A percentile compares a stretch with the other conserved stretches of the same genome.
Evolutionary conservation across 2,888 invertebrate species (phyloP).

Genomic region (Chrysopilus asiliformis): DNA sequence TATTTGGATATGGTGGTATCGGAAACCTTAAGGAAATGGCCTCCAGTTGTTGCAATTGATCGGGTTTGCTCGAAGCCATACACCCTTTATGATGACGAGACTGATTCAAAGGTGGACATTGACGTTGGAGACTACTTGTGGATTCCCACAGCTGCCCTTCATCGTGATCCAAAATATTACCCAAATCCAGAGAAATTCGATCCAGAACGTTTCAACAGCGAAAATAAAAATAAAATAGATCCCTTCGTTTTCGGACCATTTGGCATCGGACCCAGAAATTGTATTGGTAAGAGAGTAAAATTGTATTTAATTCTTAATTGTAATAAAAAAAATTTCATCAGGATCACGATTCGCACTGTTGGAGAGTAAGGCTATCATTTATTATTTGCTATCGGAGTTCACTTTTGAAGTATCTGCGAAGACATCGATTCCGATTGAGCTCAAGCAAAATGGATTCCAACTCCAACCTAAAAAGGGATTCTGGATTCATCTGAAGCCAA

Average conservation of each 20-base stretch:
- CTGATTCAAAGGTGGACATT: constrained; percentile 24
- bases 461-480: not conserved
- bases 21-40: constrained; percentile 42
- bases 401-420: not conserved
- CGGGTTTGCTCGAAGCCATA: constrained; percentile 42
- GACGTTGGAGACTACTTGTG: constrained; percentile 23
- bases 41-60: constrained; percentile 36
- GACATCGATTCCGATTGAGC: not conserved
- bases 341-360: not conserved
- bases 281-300: constrained; percentile 25
- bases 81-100: constrained; percentile 23
- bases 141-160: constrained; percentile 37
- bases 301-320: too few species aligned
- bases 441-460: not conserved
- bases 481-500: not conserved
- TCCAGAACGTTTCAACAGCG: constrained; percentile 44
- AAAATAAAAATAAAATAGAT: constrained; percentile 40
- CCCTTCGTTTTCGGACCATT: constrained; percentile 41
- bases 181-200: constrained; percentile 44
- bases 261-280: constrained; percentile 46
- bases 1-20: constrained; percentile 45
- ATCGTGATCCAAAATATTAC: constrained; percentile 40
- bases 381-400: not conserved
- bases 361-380: not conserved
- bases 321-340: not conserved